These are phyloP conservation scores for Streptopelia turtur DNA, from an alignment of 2,797 vertebrate genomes.

Conservation along the genomic window DNA sequence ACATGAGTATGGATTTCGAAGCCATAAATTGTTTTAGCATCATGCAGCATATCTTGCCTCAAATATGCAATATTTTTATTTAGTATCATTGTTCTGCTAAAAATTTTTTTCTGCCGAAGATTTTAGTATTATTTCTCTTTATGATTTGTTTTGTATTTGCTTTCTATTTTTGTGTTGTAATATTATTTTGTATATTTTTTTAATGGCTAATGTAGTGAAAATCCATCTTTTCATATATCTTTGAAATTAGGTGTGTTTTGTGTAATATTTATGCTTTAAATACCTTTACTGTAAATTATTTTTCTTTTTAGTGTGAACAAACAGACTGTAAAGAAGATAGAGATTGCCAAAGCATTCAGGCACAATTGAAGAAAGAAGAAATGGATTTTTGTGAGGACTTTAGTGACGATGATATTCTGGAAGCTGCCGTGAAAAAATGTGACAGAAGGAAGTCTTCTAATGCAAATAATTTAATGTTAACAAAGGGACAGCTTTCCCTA, in stretches of 20 bases:
- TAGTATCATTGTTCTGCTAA: not conserved
- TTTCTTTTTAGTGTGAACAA: constrained; percentile 29
- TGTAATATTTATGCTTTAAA: not conserved
- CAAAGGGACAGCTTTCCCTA: constrained; percentile 78
- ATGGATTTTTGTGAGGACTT: constrained; percentile 83
- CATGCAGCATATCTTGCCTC: not conserved
- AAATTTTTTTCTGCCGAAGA: not conserved
- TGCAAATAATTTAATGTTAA: not conserved
- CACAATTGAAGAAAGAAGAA: constrained; percentile 27
- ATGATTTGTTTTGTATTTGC: not conserved
- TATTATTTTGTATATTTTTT: not conserved
- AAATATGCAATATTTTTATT: not conserved
- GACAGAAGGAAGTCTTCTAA: constrained; percentile 21
- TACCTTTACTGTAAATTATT: not conserved
- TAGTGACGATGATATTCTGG: constrained; percentile 85
- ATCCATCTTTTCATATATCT: not conserved
- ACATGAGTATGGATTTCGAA: not conserved
- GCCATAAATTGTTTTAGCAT: not conserved
- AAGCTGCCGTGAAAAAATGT: constrained; percentile 50
- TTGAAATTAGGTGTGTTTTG: not conserved
- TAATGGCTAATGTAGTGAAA: not conserved
- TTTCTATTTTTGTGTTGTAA: not conserved
- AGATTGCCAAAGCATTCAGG: not conserved
- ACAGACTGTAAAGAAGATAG: constrained; percentile 14
- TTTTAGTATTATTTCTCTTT: not conserved